Base-by-base conservation (phyloP, 2,888 invertebrate genomes). In the Polyommatus icarus region DNA sequence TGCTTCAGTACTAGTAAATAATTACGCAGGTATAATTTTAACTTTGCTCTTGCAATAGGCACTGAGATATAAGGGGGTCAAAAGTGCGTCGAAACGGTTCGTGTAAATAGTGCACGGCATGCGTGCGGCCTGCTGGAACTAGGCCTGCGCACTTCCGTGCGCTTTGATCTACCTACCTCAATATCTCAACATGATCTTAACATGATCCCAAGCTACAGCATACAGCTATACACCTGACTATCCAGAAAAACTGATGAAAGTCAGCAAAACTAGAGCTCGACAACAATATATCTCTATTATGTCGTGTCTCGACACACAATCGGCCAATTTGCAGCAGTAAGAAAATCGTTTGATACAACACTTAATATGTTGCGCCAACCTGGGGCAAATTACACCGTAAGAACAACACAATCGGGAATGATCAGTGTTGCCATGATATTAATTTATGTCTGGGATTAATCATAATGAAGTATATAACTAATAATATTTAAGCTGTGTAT, bases 301-400 rank as follows among this genome's bases (percentile, higher is more conserved):
- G 61, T 61, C 24, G 12, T 24, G 76, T 59, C 76, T 76, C 72
- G 40, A 72, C 72, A 73, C 20, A 72, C 73, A 50, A 73, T 46
- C 46, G 24, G 36, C 2, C 40, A 73, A 73, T 50, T 46, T 73
- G 46, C 73, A 15, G 24, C 46, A 73, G 46, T 73, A 73, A 46
- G 73, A 73, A 40, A 73, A 73, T 72, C 46, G 46, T 73, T 73
- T 46, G 73, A 73, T 50, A 40, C 46, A n/a, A 46, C 46, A 20
- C 73, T 50, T 73, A 73, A 50, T 73, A 73, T 50, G 46, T 73
- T 46, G 46, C 73, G 5, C 46, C 73, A 20, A n/a, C 18, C 15
- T 50, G 61, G 5, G 4, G 36, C 36, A 46, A 73, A 73, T 46
- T 73, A 50, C 40, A 73, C 40, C 20, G 15, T 40, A n/a, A 12